phyloP scores from a whole-genome alignment of 2,113 vertebrate species.

The Python bivittatus region DNA sequence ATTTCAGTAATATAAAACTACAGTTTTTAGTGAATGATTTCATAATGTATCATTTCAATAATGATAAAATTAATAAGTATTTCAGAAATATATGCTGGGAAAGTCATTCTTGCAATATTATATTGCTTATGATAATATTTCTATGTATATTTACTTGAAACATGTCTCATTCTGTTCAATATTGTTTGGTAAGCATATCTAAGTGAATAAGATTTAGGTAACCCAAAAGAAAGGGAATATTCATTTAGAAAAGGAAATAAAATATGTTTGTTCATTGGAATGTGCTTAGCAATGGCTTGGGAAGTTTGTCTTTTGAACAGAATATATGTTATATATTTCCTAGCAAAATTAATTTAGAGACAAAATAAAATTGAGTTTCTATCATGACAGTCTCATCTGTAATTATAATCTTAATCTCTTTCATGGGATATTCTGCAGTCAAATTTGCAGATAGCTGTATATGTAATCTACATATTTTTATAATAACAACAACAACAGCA shows the following conservation, averaged over 20 bases:
- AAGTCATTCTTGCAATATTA: neutral
- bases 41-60: neutral
- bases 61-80: neutral
- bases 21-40: neutral
- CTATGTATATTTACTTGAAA: neutral
- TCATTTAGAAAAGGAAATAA: constrained; percentile 18
- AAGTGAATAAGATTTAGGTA: neutral
- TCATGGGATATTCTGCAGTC: neutral
- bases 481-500: neutral
- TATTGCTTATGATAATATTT: neutral
- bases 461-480: neutral
- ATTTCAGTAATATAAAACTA: neutral
- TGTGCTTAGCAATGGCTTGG: constrained; percentile 8
- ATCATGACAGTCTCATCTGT: constrained; percentile 1
- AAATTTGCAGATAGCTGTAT: neutral
- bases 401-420: constrained; percentile 2
- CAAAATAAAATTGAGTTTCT: constrained; percentile 18
- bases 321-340: constrained; percentile 3
- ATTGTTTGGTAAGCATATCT: neutral
- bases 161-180: neutral
- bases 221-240: neutral
- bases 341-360: constrained; percentile 12
- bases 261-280: neutral
- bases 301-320: neutral
- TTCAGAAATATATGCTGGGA: neutral